Percentiles rank a stretch among this genome's conserved stretches.
phyloP scores from a whole-genome alignment of 1,140 invertebrate genomes.

The Zaprionus taronus region DNA sequence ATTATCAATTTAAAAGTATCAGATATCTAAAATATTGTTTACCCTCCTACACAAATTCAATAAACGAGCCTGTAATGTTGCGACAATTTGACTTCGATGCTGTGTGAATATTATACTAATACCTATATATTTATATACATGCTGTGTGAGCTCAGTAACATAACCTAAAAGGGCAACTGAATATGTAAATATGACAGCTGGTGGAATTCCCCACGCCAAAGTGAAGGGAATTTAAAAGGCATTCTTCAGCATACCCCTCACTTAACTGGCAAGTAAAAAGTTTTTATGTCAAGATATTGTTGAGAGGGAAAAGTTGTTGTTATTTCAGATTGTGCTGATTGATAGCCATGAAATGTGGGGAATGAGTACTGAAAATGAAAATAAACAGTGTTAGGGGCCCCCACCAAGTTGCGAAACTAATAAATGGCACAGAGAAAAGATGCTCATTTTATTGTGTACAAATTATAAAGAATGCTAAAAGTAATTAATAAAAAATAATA shows the following conservation, averaged over 20 bases:
- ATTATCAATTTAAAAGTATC: neutral
- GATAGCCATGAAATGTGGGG: constrained; percentile 21
- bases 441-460: neutral
- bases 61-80: constrained; percentile 13
- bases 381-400: constrained; percentile 26
- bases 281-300: constrained; percentile 28
- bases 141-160: constrained; percentile 14
- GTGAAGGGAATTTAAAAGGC: constrained; percentile 11
- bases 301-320: constrained; percentile 32
- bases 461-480: neutral
- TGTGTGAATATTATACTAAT: constrained; percentile 28
- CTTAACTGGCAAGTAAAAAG: constrained; percentile 20
- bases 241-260: constrained; percentile 15
- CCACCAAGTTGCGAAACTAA: constrained; percentile 26
- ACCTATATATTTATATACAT: neutral
- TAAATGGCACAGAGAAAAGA: constrained; percentile 27
- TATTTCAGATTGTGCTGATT: constrained; percentile 47
- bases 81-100: constrained; percentile 14
- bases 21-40: neutral
- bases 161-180: constrained; percentile 12
- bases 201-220: constrained; percentile 6
- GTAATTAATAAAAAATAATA: neutral
- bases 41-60: constrained; percentile 16
- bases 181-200: constrained; percentile 42
- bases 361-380: constrained; percentile 16